A percentile compares a stretch with the other conserved stretches of the same genome.
Evolutionary conservation across 1,140 invertebrate genomes (phyloP).

Genomic region (Ostrea denselamellosa): DNA sequence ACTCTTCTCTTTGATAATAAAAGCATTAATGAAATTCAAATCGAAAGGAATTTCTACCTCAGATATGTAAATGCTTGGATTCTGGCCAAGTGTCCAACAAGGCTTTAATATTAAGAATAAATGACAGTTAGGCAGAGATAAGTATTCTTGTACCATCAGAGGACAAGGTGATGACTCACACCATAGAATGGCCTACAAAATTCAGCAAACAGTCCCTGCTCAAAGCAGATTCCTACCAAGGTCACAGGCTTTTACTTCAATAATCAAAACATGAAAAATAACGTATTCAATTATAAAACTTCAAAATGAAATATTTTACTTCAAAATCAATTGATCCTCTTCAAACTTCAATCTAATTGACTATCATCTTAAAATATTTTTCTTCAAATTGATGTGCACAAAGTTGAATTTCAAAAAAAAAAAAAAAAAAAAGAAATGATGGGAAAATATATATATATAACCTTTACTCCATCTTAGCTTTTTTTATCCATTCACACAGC

Average conservation of each 20-base stretch:
- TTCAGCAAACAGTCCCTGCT: conserved; percentile 9
- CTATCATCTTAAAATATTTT: no score
- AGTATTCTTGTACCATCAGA: conserved; percentile 38
- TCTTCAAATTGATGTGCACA: no score
- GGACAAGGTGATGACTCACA: neutral
- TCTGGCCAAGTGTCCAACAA: conserved; percentile 36
- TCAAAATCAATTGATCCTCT: no score
- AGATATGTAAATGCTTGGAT: conserved; percentile 34
- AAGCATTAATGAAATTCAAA: conserved; percentile 44
- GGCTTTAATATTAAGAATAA: conserved; percentile 36
- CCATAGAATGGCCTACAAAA: neutral
- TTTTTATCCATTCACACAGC: no score
- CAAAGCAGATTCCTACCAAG: neutral
- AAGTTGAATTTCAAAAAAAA: no score
- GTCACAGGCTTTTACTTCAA: neutral
- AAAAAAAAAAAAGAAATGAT: no score
- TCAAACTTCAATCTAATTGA: no score
- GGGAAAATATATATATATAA: no score
- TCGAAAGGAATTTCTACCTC: conserved; percentile 40
- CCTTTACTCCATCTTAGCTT: no score
- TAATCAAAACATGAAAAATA: neutral
- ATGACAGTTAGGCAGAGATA: conserved; percentile 28
- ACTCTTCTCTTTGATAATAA: conserved; percentile 8
- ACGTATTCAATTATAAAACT: no score
- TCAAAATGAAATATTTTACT: no score